Evolutionary conservation across 2,888 invertebrate species (phyloP).

Genomic region (Noctua comes): DNA sequence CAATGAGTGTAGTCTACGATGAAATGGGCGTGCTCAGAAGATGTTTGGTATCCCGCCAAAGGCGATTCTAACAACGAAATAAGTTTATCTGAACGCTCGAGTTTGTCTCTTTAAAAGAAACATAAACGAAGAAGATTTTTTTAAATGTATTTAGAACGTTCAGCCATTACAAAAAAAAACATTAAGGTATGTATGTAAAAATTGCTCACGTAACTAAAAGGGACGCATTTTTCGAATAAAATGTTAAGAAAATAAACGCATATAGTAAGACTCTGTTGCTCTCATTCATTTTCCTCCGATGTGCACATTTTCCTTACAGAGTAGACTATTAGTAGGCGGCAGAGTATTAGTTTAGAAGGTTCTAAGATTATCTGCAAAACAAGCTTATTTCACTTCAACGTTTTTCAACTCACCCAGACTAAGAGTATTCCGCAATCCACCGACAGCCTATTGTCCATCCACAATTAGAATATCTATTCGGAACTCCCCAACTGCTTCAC

Average conservation of each 20-base stretch:
- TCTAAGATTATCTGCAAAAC: neutral
- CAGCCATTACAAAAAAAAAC: neutral
- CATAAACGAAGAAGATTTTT: neutral
- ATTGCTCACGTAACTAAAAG: no score
- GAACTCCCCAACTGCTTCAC: neutral
- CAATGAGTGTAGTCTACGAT: neutral
- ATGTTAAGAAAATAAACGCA: neutral
- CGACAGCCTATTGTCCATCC: conserved; percentile 3
- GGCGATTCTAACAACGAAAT: neutral
- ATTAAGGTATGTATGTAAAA: no score
- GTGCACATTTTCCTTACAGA: neutral
- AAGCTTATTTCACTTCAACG: neutral
- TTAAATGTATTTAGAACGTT: neutral
- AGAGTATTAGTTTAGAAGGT: neutral
- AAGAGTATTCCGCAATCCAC: neutral
- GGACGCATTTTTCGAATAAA: neutral
- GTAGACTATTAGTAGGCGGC: no score
- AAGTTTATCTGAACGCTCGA: neutral
- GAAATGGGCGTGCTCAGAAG: neutral
- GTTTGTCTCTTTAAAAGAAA: neutral
- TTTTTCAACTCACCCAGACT: neutral
- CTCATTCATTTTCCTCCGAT: neutral
- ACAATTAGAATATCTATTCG: conserved; percentile 10
- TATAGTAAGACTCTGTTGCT: neutral
- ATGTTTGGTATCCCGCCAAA: neutral